Evolutionary conservation across 2,888 invertebrate genomes (phyloP).

Genomic region (Dugesia japonica): DNA sequence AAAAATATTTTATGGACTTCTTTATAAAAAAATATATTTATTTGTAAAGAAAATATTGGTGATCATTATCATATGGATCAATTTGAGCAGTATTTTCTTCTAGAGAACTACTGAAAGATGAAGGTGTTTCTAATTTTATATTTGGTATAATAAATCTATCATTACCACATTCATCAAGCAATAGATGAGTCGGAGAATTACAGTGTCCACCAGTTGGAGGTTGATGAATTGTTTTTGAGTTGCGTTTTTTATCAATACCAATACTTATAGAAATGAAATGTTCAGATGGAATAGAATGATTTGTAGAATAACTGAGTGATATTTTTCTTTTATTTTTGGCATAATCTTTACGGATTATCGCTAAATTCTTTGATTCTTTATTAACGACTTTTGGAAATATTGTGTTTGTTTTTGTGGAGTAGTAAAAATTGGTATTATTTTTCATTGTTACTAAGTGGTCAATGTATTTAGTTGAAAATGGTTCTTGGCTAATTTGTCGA

Average conservation of each 20-base stretch:
- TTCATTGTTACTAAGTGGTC: constrained; percentile 2
- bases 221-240: neutral
- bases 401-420: neutral
- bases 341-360: neutral
- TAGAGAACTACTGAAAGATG: neutral
- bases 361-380: neutral
- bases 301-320: neutral
- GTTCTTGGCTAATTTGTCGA: neutral
- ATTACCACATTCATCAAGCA: neutral
- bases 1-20: no score
- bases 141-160: neutral
- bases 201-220: neutral
- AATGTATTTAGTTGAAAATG: neutral
- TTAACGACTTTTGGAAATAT: neutral
- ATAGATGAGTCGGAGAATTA: neutral
- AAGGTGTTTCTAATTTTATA: neutral
- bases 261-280: neutral
- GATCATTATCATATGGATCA: neutral
- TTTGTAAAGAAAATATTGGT: neutral
- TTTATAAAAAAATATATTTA: neutral
- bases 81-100: neutral
- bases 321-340: neutral
- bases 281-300: neutral
- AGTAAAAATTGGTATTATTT: constrained; percentile 14
- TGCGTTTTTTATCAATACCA: neutral